A percentile compares a stretch with the other conserved stretches of the same genome.
Evolutionary conservation across 2,113 vertebrate species (phyloP).

Genomic region (Xyliphius kryptos): DNA sequence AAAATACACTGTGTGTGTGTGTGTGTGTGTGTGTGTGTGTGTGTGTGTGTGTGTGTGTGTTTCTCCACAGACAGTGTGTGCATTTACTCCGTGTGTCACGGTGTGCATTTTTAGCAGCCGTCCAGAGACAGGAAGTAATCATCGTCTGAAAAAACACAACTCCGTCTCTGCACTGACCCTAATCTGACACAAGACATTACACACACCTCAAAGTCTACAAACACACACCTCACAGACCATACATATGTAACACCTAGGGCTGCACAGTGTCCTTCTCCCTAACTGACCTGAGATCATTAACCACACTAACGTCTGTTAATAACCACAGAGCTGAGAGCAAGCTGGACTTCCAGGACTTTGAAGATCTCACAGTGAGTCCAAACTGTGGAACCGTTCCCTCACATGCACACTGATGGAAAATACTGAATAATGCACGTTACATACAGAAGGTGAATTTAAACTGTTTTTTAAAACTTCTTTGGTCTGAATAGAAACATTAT

Average conservation of each 20-base stretch:
- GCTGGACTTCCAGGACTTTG: too few relatives aligned
- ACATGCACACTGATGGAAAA: too few relatives aligned
- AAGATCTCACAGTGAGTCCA: too few relatives aligned
- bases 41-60: constrained; percentile 17
- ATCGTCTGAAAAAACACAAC: constrained; percentile 65
- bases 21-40: constrained; percentile 31
- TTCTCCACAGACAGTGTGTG: background rate
- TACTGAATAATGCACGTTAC: too few relatives aligned
- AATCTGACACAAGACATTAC: constrained; percentile 69
- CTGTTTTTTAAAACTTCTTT: too few relatives aligned
- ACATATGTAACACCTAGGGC: background rate
- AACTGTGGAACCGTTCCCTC: too few relatives aligned
- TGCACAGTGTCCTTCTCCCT: background rate
- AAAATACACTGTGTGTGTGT: constrained; percentile 4
- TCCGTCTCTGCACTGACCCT: constrained; percentile 58
- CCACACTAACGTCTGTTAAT: too few relatives aligned
- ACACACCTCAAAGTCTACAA: constrained; percentile 38
- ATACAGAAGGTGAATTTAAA: too few relatives aligned
- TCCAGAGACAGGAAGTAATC: constrained; percentile 72
- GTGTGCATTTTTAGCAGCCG: constrained; percentile 30
- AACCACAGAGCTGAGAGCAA: too few relatives aligned
- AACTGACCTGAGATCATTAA: too few relatives aligned
- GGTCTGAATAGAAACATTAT: too few relatives aligned
- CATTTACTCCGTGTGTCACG: too few relatives aligned
- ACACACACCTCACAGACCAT: constrained; percentile 6